These are phyloP conservation scores for Carassius gibelio DNA, from an alignment of 2,113 vertebrate genomes.

Conservation along the genomic window DNA sequence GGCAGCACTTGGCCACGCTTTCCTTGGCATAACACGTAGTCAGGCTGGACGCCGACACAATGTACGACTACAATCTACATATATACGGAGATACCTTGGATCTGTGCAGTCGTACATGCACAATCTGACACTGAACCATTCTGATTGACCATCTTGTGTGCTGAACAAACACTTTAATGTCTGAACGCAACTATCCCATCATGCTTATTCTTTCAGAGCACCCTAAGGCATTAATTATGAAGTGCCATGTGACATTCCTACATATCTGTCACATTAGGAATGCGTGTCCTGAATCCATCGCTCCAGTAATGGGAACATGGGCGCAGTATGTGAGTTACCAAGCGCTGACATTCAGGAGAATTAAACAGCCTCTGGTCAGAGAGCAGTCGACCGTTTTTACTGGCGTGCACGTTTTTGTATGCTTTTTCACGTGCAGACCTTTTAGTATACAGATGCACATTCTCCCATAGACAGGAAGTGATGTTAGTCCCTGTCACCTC, in stretches of 20 bases:
- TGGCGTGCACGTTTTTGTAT: not conserved
- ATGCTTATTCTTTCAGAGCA: constrained; percentile 5
- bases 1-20: constrained; percentile 73
- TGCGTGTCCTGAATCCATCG: constrained; percentile 5
- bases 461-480: constrained; percentile 75
- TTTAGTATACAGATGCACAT: constrained; percentile 51
- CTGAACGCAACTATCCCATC: not conserved
- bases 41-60: constrained; percentile 68
- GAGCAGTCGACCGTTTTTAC: not conserved
- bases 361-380: constrained; percentile 21
- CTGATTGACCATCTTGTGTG: constrained; percentile 1
- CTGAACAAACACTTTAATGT: not conserved
- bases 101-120: not conserved
- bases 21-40: constrained; percentile 67
- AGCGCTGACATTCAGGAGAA: not conserved
- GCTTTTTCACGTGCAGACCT: constrained; percentile 29
- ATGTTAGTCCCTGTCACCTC: constrained; percentile 77
- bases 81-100: not conserved
- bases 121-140: not conserved
- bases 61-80: not conserved
- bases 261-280: constrained; percentile 42
- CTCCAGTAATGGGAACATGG: constrained; percentile 4
- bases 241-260: not conserved
- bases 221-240: constrained; percentile 20
- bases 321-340: not conserved